phyloP scores from a whole-genome alignment of 2,888 invertebrate genomes.

The Phrixothrix hirtus region DNA sequence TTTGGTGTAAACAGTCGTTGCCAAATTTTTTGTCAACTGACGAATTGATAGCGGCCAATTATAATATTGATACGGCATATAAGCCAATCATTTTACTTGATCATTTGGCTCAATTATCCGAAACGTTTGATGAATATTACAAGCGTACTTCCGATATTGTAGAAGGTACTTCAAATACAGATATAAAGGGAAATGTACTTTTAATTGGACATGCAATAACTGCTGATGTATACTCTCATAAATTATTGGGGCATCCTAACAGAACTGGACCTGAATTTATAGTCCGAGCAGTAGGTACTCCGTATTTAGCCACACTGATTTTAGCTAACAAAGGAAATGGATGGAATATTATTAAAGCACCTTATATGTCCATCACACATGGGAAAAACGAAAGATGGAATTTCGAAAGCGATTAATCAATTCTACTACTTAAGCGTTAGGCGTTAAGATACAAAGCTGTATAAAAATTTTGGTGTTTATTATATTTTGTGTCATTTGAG shows the following conservation, averaged over 20 bases:
- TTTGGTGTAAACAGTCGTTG: conserved; percentile 80
- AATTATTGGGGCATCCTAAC: conserved; percentile 53
- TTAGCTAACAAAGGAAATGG: background rate
- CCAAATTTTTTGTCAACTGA: conserved; percentile 77
- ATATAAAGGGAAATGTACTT: conserved; percentile 78
- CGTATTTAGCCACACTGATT: background rate
- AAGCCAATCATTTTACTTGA: conserved; percentile 62
- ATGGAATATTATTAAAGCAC: background rate
- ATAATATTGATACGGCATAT: conserved; percentile 74
- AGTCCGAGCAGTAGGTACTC: background rate
- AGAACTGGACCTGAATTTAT: background rate
- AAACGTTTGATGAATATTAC: conserved; percentile 71
- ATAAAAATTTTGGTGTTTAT: too few species aligned
- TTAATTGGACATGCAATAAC: conserved; percentile 92
- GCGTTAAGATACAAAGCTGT: too few species aligned
- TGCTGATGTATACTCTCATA: conserved; percentile 79
- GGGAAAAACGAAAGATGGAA: background rate
- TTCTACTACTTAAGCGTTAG: too few species aligned
- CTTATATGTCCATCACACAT: background rate
- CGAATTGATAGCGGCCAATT: conserved; percentile 74
- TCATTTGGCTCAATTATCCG: conserved; percentile 61
- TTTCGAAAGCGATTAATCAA: too few species aligned
- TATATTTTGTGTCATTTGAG: too few species aligned
- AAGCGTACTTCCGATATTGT: conserved; percentile 63
- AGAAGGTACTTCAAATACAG: conserved; percentile 59